Evolutionary conservation across 2,113 vertebrate species (phyloP).

Genomic region (human (Homo sapiens)): DNA sequence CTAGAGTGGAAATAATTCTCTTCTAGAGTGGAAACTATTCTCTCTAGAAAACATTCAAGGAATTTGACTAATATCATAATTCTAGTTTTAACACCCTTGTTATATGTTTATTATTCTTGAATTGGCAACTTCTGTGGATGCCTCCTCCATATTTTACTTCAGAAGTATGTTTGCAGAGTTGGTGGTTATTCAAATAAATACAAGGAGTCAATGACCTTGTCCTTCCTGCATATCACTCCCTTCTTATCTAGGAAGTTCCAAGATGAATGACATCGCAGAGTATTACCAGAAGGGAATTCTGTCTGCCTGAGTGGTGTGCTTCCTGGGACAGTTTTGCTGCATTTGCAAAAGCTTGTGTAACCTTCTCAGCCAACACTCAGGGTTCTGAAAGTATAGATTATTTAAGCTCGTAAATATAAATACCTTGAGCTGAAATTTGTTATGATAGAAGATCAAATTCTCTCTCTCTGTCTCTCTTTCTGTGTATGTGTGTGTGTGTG

Average conservation of each 20-base stretch:
- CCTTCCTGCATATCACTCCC: background rate
- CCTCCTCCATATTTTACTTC: background rate
- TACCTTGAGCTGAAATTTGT: background rate
- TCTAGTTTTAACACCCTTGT: background rate
- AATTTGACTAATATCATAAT: background rate
- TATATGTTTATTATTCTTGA: background rate
- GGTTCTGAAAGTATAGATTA: background rate
- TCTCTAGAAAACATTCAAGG: background rate
- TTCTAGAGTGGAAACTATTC: background rate
- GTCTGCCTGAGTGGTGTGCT: background rate
- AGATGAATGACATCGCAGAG: background rate
- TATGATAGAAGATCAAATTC: background rate
- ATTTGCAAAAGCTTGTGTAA: background rate
- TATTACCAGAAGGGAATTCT: background rate
- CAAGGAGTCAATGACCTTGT: background rate
- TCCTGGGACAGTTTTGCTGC: background rate
- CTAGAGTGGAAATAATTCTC: background rate
- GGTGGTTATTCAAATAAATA: background rate
- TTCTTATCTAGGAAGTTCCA: background rate
- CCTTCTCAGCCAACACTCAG: background rate
- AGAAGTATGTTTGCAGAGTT: background rate
- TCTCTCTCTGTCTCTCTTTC: background rate
- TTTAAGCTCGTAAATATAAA: background rate
- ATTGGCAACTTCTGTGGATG: background rate
- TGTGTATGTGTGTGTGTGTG: background rate